A percentile compares a stretch with the other conserved stretches of the same genome.
These are phyloP conservation scores for Pediacus dermestoides DNA, from an alignment of 2,888 invertebrate species.

Conservation along the genomic window DNA sequence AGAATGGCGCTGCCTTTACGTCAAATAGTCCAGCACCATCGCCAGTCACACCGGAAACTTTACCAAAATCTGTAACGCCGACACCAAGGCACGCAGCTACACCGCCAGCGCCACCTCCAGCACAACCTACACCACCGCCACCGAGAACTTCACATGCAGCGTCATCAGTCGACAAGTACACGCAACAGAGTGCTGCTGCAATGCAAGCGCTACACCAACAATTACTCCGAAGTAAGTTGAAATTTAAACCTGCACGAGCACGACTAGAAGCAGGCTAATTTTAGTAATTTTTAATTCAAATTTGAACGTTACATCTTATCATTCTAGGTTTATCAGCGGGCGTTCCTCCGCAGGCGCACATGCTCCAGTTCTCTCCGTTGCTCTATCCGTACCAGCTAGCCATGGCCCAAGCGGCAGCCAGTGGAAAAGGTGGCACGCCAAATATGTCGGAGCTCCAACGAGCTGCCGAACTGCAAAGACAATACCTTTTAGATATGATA, in stretches of 20 bases:
- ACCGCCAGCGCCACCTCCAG: conserved; percentile 53
- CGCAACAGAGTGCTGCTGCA: conserved; percentile 59
- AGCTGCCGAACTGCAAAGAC: conserved; percentile 85
- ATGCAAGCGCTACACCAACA: conserved; percentile 85
- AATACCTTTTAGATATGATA: conserved; percentile 96
- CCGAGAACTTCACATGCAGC: conserved; percentile 24
- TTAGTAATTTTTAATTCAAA: conserved; percentile 5
- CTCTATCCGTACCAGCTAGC: conserved; percentile 88
- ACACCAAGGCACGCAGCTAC: conserved; percentile 56
- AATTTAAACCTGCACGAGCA: too few relatives aligned
- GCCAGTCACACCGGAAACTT: conserved; percentile 54
- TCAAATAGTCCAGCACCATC: conserved; percentile 54
- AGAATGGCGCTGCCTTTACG: conserved; percentile 49
- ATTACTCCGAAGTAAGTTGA: conserved; percentile 66
- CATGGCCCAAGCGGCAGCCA: conserved; percentile 66
- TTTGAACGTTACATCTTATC: too few relatives aligned
- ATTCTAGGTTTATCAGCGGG: conserved; percentile 56
- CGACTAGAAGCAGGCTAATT: too few relatives aligned
- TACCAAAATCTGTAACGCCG: conserved; percentile 53
- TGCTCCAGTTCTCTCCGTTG: conserved; percentile 84
- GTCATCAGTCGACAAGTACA: conserved; percentile 50
- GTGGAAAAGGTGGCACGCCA: conserved; percentile 46
- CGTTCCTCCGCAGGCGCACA: conserved; percentile 78
- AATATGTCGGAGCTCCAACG: conserved; percentile 75
- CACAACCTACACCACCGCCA: conserved; percentile 48